Conservation (phyloP, 2,888 invertebrate species). For the Magallana nippona region DNA sequence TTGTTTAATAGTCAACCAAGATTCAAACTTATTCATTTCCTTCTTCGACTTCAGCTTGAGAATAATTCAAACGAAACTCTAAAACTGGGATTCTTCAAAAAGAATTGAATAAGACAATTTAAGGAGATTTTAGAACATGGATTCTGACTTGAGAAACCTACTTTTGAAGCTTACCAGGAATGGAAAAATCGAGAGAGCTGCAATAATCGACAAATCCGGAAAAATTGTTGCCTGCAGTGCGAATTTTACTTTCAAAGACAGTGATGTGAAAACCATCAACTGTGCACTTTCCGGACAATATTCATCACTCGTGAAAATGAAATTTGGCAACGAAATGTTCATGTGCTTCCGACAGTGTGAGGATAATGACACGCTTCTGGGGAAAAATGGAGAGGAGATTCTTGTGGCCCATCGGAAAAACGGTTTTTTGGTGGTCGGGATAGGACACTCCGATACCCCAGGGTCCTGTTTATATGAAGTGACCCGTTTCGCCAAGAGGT, state of each 20-base stretch:
- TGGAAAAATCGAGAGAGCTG: constrained; percentile 57
- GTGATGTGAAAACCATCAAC: constrained; percentile 46
- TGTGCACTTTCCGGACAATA: constrained; percentile 51
- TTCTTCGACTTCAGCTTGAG: neutral
- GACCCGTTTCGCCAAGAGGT: constrained; percentile 57
- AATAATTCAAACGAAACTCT: neutral
- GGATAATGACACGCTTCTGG: constrained; percentile 57
- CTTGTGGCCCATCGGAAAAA: constrained; percentile 59
- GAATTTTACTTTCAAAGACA: constrained; percentile 47
- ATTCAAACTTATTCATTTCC: neutral
- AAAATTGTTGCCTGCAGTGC: constrained; percentile 48
- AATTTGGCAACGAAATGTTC: constrained; percentile 55
- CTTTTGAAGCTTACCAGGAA: constrained; percentile 44
- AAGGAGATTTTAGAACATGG: neutral
- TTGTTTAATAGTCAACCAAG: neutral
- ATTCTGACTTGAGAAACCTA: neutral
- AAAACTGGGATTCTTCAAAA: neutral
- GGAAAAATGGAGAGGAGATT: constrained; percentile 61
- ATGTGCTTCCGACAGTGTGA: constrained; percentile 61
- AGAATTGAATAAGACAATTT: neutral
- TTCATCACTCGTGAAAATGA: constrained; percentile 55
- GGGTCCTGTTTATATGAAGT: constrained; percentile 70
- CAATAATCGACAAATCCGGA: constrained; percentile 54
- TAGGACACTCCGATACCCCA: constrained; percentile 61
- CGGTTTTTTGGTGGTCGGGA: constrained; percentile 59